Conservation (phyloP, 2,888 invertebrate genomes). For the Philereme vetulata region DNA sequence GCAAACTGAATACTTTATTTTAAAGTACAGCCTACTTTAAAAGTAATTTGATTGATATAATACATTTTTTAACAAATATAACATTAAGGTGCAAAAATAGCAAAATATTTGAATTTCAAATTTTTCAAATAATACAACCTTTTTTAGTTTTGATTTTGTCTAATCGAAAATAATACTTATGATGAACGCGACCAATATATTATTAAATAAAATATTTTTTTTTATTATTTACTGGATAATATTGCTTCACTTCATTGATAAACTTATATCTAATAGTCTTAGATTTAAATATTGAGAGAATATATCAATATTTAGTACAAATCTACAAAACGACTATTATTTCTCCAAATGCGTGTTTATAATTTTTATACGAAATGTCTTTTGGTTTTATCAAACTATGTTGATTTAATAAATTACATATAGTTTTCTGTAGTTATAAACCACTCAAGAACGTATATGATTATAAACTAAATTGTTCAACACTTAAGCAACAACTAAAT, state of each 20-base stretch:
- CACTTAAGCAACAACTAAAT: slow-evolving; percentile 45
- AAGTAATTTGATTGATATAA: not conserved
- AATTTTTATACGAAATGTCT: slow-evolving; percentile 22
- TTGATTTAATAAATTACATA: slow-evolving; percentile 21
- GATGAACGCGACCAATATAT: slow-evolving; percentile 29
- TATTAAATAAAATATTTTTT: slow-evolving; percentile 15
- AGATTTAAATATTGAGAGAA: not conserved
- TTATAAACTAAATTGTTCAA: slow-evolving; percentile 55
- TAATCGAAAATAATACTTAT: slow-evolving; percentile 33
- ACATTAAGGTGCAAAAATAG: not conserved
- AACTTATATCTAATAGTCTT: slow-evolving; percentile 9
- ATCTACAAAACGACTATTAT: slow-evolving; percentile 4
- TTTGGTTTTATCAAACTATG: slow-evolving; percentile 10
- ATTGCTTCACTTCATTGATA: slow-evolving; percentile 24
- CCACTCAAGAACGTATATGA: slow-evolving; percentile 11
- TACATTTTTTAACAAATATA: not conserved
- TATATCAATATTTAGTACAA: slow-evolving; percentile 16
- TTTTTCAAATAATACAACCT: not conserved
- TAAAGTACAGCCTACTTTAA: not conserved
- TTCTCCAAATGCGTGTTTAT: not conserved
- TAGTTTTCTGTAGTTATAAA: slow-evolving; percentile 29
- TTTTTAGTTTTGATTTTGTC: slow-evolving; percentile 13
- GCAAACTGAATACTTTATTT: not conserved
- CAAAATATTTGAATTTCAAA: not conserved
- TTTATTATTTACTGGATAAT: slow-evolving; percentile 18